Evolutionary conservation across 2,113 vertebrate species (phyloP).

Genomic region (Empidonax alnorum): DNA sequence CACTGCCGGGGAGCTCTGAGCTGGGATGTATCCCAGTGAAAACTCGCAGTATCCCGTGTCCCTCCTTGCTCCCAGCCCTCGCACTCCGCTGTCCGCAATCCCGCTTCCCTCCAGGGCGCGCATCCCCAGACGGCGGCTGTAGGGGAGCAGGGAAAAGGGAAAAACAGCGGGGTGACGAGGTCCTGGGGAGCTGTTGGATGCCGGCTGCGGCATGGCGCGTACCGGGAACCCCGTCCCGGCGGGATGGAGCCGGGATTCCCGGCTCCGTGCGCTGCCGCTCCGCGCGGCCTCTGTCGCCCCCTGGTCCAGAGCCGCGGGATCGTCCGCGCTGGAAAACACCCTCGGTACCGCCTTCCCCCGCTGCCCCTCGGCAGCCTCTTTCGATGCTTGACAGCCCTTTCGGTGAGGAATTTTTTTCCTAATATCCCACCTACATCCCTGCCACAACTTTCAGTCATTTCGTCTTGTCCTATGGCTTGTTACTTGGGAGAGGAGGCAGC

Average conservation of each 20-base stretch:
- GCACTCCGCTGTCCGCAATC: accelerated
- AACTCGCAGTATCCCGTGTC: accelerated
- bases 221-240: accelerated
- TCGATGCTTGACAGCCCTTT: neutral
- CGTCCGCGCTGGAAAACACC: neutral
- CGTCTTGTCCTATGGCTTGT: no score
- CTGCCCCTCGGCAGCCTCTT: neutral
- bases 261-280: neutral
- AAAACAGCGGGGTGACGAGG: neutral
- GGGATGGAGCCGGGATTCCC: no score
- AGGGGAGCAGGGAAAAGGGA: neutral
- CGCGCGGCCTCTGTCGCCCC: neutral
- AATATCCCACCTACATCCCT: neutral
- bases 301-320: neutral
- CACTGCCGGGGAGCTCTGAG: neutral
- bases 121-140: neutral
- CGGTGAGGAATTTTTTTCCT: neutral
- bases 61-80: neutral
- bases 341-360: neutral
- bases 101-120: accelerated
- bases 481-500: neutral
- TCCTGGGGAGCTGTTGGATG: accelerated
- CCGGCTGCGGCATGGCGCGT: no score
- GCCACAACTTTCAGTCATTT: neutral
- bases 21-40: neutral